Conservation (phyloP, 2,797 vertebrate species). For the Chanos chanos region DNA sequence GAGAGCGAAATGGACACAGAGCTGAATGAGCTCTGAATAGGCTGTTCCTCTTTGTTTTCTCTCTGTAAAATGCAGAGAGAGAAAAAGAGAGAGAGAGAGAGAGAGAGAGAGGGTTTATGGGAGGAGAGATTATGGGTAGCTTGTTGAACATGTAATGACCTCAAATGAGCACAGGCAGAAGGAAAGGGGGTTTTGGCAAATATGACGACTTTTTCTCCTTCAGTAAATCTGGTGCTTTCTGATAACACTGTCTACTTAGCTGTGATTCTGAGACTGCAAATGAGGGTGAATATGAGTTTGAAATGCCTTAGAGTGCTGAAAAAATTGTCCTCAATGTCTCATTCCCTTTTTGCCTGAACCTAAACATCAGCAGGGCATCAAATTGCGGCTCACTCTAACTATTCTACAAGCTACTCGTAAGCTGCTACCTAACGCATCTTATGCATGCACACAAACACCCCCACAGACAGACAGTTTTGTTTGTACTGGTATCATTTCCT, state of each 20-base stretch:
- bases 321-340: too few species aligned
- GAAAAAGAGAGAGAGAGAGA: background rate
- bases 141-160: conserved; percentile 35
- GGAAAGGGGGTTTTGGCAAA: conserved; percentile 13
- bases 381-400: too few species aligned
- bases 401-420: too few species aligned
- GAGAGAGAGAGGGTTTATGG: conserved; percentile 3
- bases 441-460: too few species aligned
- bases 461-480: too few species aligned
- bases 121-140: conserved; percentile 34
- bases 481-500: too few species aligned
- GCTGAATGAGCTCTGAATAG: background rate
- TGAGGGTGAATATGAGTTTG: conserved; percentile 17
- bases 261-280: conserved; percentile 32
- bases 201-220: conserved; percentile 30
- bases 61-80: background rate
- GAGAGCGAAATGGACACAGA: background rate
- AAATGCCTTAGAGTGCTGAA: conserved; percentile 3
- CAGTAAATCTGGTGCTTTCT: conserved; percentile 35
- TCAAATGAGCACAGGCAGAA: conserved; percentile 18
- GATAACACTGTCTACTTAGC: conserved; percentile 31
- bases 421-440: too few species aligned
- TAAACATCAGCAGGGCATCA: too few species aligned
- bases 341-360: too few species aligned
- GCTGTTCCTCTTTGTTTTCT: background rate